Percentiles rank a stretch among this genome's conserved stretches.
Conservation (phyloP, 2,888 invertebrate species). For the Apamea crenata region DNA sequence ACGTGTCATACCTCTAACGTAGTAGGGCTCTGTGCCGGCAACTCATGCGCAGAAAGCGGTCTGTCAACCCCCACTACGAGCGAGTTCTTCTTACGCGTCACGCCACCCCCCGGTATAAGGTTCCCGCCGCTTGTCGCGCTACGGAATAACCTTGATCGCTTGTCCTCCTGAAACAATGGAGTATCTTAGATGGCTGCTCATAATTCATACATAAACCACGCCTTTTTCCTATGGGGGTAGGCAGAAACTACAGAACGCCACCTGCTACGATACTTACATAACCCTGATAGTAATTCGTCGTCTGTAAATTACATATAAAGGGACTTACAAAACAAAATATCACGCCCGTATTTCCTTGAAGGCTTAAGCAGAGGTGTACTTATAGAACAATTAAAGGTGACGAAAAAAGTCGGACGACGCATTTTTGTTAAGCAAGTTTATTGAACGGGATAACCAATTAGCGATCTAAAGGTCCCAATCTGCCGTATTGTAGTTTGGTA, state of each 20-base stretch:
- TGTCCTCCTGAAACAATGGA: conserved; percentile 81
- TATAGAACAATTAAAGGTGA: not conserved
- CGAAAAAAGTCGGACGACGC: no score
- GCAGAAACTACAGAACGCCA: not conserved
- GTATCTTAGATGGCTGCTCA: not conserved
- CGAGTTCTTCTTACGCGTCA: conserved; percentile 86
- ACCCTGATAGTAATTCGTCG: not conserved
- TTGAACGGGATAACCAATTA: no score
- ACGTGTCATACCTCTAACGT: conserved; percentile 79
- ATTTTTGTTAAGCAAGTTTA: not conserved
- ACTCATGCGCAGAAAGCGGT: conserved; percentile 85
- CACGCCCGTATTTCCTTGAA: not conserved
- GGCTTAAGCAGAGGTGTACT: not conserved
- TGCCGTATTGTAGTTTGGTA: not conserved
- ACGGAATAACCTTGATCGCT: conserved; percentile 92
- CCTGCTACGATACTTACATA: not conserved
- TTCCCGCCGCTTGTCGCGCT: conserved; percentile 91
- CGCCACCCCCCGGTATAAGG: conserved; percentile 82
- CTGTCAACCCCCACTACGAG: conserved; percentile 80
- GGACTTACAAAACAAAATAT: not conserved
- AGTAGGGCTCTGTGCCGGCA: conserved; percentile 87
- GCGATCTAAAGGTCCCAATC: no score
- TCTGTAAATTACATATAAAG: not conserved
- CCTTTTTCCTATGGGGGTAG: no score
- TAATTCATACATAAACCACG: not conserved